Base-by-base conservation (phyloP, 2,113 vertebrate species). In the Lampris incognitus region DNA sequence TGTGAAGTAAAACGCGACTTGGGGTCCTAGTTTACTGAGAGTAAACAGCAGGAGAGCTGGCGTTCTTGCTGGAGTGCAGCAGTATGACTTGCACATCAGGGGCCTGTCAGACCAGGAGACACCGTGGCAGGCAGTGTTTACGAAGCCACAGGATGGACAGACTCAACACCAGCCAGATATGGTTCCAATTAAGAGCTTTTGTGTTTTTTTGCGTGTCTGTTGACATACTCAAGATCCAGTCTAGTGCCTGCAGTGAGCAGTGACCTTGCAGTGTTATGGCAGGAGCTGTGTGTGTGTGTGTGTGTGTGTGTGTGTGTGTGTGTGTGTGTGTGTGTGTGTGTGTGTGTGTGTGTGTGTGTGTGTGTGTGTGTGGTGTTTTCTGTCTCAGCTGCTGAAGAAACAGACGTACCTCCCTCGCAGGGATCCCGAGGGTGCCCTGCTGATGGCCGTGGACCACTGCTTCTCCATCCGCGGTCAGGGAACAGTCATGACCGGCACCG, bases 381-480 rank as follows among this genome's bases (percentile, higher is more conserved):
- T 52, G 24, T 58, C 62, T 74, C 79, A 99, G 98, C 94, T 99
- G 82, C 92, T 99, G 90, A 97, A 94, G 85, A 94, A 95, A 66
- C 95, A 98, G 92, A 94, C 96, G 6, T 96, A 96, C 89, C 90
- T 99, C 87, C 98, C 98, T 4, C 86, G 79, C 3, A 95, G 98
- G 93, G 95, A 99, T 80, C 94, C 97, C 2, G 93, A 90, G 0
- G 98, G 98, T 59, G 91, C 95, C 10, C 96, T 99, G 58, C 95
- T 99, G 49, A 97, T 99, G 97, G 96, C 98, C 3, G 96, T 98
- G 2, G 98, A 99, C 92, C 98, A 99, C 87, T 99, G 98, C 85
- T 99, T 99, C 92, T 98, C 96, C 79, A 99, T 99, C 91, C 96
- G 94, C 50, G 98, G 98, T 87, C 98, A 99, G 87, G 98, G 98